A percentile compares a stretch with the other conserved stretches of the same genome.
Evolutionary conservation across 2,888 invertebrate genomes (phyloP).

Genomic region (Cataglyphis altisquamis): DNA sequence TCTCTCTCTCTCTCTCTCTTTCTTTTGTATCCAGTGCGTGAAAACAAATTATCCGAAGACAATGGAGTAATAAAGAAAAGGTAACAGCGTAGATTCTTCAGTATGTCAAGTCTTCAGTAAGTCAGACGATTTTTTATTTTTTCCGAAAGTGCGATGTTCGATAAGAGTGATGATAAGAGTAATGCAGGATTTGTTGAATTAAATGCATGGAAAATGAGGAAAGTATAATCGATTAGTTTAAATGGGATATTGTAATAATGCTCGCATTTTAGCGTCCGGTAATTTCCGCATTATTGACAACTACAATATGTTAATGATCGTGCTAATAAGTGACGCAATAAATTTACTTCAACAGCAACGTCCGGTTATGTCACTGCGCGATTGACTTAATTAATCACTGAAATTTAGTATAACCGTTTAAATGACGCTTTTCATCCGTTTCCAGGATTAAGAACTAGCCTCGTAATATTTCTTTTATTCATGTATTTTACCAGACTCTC

Average conservation of each 20-base stretch:
- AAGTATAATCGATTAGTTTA: slow-evolving; percentile 3
- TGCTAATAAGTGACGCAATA: slow-evolving; percentile 44
- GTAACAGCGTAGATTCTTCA: background rate
- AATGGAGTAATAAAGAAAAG: background rate
- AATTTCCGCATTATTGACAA: slow-evolving; percentile 15
- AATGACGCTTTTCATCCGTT: slow-evolving; percentile 34
- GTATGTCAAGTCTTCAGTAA: no score
- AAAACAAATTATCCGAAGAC: background rate
- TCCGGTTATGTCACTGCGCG: slow-evolving; percentile 39
- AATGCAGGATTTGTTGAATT: background rate
- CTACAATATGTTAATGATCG: slow-evolving; percentile 41
- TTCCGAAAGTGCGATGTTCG: background rate
- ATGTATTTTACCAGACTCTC: background rate
- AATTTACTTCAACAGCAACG: slow-evolving; percentile 9
- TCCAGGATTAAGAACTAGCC: background rate
- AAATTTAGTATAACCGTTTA: slow-evolving; percentile 47
- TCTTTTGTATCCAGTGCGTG: background rate
- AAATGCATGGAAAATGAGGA: background rate
- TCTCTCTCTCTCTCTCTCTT: no score
- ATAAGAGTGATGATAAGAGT: background rate
- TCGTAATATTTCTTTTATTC: slow-evolving; percentile 6
- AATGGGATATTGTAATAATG: slow-evolving; percentile 6
- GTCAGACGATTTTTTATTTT: background rate
- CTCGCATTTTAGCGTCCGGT: slow-evolving; percentile 10
- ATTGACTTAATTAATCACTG: slow-evolving; percentile 52